These are phyloP conservation scores for Anhinga rufa DNA, from an alignment of 2,113 vertebrate genomes.

Conservation along the genomic window DNA sequence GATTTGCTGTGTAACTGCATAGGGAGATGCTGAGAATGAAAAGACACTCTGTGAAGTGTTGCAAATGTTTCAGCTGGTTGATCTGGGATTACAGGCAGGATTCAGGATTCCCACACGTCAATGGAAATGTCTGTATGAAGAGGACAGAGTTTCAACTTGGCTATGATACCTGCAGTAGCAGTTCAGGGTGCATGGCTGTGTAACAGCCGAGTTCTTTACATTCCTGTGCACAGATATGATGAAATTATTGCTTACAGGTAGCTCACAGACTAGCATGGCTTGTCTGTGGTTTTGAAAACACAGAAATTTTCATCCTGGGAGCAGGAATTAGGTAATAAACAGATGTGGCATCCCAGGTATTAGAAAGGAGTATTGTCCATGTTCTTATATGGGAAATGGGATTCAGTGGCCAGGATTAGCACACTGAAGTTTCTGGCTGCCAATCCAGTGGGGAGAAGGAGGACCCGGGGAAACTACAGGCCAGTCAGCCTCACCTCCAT, in stretches of 20 bases:
- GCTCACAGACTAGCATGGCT: not conserved
- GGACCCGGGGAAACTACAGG: not conserved
- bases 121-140: fast-evolving
- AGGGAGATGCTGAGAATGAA: not conserved
- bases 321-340: not conserved
- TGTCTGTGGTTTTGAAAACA: not conserved
- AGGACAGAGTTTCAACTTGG: not conserved
- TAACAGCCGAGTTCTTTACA: not conserved
- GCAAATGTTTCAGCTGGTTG: not conserved
- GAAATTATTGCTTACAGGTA: not conserved
- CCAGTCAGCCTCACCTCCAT: too few species aligned
- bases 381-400: not conserved
- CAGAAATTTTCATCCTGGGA: not conserved
- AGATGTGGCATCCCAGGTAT: not conserved
- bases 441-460: not conserved
- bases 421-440: not conserved
- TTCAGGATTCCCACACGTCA: not conserved
- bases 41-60: not conserved
- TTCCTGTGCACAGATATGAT: not conserved
- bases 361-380: not conserved
- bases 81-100: not conserved
- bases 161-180: not conserved
- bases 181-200: not conserved
- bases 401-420: not conserved
- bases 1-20: fast-evolving